Evolutionary conservation across 2,888 invertebrate species (phyloP).

Genomic region (Imbricaverruca yamaguchii): DNA sequence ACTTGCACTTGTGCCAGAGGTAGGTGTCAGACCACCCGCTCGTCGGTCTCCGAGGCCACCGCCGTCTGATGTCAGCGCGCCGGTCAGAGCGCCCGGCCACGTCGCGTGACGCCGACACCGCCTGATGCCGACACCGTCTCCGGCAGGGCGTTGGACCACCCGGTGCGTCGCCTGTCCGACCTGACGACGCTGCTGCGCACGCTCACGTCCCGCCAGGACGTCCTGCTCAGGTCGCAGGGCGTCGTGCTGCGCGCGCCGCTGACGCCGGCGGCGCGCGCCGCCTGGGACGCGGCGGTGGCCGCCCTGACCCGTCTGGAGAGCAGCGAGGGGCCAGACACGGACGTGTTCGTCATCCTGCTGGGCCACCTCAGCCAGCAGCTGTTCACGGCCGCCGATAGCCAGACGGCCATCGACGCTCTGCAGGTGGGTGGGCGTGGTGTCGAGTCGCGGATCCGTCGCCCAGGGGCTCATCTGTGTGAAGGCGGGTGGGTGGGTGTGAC

Average conservation of each 20-base stretch:
- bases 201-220: neutral
- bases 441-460: too few relatives aligned
- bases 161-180: conserved; percentile 1
- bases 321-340: neutral
- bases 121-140: neutral
- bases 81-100: too few relatives aligned
- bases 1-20: too few relatives aligned
- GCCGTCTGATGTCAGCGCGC: too few relatives aligned
- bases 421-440: neutral
- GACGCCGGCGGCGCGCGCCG: neutral
- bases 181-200: neutral
- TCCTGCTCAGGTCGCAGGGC: neutral
- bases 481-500: too few relatives aligned
- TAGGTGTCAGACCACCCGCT: too few relatives aligned
- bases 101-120: too few relatives aligned
- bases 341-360: conserved; percentile 17
- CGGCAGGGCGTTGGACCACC: conserved; percentile 14
- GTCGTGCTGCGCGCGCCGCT: neutral
- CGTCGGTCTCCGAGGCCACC: too few relatives aligned
- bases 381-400: neutral
- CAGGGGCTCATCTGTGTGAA: too few relatives aligned
- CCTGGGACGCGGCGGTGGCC: neutral
- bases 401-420: neutral
- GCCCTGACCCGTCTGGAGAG: neutral
- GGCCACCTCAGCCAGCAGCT: conserved; percentile 8